Evolutionary conservation across 1,140 invertebrate species (phyloP).

Genomic region (Antheraea mylitta): DNA sequence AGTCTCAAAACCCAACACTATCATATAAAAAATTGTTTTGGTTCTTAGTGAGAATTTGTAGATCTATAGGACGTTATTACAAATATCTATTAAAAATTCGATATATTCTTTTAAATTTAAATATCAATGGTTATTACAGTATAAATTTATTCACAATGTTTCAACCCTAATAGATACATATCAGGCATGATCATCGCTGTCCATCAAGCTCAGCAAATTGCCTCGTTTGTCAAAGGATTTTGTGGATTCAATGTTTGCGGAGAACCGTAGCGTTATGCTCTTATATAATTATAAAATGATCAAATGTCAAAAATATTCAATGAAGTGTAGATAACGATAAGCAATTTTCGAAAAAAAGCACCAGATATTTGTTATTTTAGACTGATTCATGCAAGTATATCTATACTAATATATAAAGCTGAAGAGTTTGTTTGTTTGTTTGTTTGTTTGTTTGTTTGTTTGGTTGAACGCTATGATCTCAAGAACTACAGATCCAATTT

Average conservation of each 20-base stretch:
- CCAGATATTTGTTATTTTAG: background rate
- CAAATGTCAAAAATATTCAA: background rate
- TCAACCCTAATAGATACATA: background rate
- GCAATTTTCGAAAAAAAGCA: background rate
- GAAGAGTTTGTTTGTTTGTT: no score
- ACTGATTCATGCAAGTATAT: background rate
- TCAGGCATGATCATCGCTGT: constrained; percentile 17
- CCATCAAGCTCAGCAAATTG: constrained; percentile 34
- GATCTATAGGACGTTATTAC: no score
- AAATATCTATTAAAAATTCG: no score
- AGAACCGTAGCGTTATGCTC: background rate
- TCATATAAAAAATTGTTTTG: no score
- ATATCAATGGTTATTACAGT: background rate
- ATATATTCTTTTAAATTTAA: no score
- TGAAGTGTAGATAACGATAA: background rate
- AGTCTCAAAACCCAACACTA: no score
- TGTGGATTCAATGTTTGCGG: background rate
- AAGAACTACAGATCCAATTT: no score
- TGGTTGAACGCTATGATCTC: no score
- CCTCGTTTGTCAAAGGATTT: constrained; percentile 33
- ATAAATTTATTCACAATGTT: background rate
- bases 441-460: no score
- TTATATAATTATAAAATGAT: constrained; percentile 23
- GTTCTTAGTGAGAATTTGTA: no score
- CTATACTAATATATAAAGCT: no score